Evolutionary conservation across 2,113 vertebrate genomes (phyloP), one percentile per base, ranked within the genome.

Genomic region (Pluvialis apricaria): DNA sequence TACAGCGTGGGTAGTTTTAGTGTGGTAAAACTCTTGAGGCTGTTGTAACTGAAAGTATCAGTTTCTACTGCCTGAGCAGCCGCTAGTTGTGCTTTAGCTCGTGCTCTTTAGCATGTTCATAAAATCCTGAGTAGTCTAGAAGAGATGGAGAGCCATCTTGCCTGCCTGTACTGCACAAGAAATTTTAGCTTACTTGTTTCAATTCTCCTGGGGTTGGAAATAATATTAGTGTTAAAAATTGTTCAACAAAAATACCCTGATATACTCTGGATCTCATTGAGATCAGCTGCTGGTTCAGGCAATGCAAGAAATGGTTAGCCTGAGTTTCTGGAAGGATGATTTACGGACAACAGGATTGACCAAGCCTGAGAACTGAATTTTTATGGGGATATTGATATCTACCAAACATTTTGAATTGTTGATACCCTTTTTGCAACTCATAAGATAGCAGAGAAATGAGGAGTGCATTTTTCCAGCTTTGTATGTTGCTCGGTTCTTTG

Each of bases 351-450:
- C 4, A 40, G 29, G 38, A 8, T 3, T 89, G 72, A 13, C 3
- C 15, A 54, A 29, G 42, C 16, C 70, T 34, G 51, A 49, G 52
- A 22, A 49, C 13, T 40, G 6, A 14, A 16, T 54, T 57, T 19
- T 45, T 21, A 11, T 40, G 34, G 11, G 34, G 26, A 14, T 28
- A 12, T 3, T 54, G 26, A 1, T 47, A 38, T 15, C 77, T 44
- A 0, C 42, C 73, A 44, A 32, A 9, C 7, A 5, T 20, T 20
- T 13, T 38, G 32, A 76, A 2, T 3, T 40, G 12, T 15, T 1
- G 0, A 40, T 31, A 3, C 13, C 26, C 15, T 75, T 69, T 64
- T 28, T 34, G 15, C 38, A 58, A 3, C 21, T 40, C 8, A 0
- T 54, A 34, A 34, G 2, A 5, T 6, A 10, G 15, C 15, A n/a